Percentiles rank a stretch among this genome's conserved stretches.
These are phyloP conservation scores for Dysidea cf. avara DNA, from an alignment of 37 sponge, comb jelly and placozoan genomes.

Conservation along the genomic window DNA sequence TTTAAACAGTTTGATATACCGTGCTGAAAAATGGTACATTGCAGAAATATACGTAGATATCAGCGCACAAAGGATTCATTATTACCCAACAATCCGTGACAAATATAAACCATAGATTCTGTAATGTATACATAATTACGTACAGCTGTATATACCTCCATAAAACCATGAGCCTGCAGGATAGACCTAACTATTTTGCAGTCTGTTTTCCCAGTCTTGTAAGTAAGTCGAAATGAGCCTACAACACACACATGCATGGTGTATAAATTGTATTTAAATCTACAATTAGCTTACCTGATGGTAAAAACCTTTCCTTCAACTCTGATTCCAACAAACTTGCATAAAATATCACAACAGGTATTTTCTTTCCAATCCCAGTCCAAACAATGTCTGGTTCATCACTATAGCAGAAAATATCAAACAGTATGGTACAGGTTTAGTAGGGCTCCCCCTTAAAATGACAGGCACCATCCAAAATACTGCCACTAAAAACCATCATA, in stretches of 20 bases:
- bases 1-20: no score
- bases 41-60: no score
- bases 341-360: slow-evolving; percentile 15
- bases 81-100: no score
- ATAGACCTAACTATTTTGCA: slow-evolving; percentile 33
- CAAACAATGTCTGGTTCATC: slow-evolving; percentile 7
- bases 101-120: no score
- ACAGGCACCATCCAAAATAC: no score
- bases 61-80: no score
- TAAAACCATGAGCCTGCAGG: slow-evolving; percentile 55
- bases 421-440: no score
- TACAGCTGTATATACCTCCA: slow-evolving; percentile 34
- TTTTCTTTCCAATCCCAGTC: slow-evolving; percentile 6
- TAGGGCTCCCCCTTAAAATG: no score
- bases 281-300: neutral
- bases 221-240: slow-evolving; percentile 40
- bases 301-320: neutral
- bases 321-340: neutral
- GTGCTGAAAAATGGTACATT: no score
- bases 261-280: neutral
- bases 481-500: no score
- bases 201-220: slow-evolving; percentile 45
- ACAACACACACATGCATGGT: neutral
- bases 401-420: no score
- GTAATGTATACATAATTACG: no score